Evolutionary conservation across 1,140 invertebrate species (phyloP).

Genomic region (Drosophila nasuta): DNA sequence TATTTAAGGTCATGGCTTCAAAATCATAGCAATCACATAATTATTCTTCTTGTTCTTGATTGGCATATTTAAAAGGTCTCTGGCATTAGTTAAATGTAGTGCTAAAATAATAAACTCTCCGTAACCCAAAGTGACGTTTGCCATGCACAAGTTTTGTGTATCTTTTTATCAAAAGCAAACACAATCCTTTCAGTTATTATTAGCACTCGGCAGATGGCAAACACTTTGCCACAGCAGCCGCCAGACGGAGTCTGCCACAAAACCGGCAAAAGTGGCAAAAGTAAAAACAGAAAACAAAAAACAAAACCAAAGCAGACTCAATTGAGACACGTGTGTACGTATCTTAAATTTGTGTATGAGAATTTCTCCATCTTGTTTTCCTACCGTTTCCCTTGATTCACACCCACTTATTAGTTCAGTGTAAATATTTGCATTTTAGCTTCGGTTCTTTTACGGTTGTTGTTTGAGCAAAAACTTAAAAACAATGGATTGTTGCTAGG

Average conservation of each 20-base stretch:
- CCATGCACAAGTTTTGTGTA: constrained; percentile 18
- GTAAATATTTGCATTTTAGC: constrained; percentile 68
- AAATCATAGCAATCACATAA: too few species aligned
- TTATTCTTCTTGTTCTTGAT: background rate
- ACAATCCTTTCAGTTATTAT: constrained; percentile 49
- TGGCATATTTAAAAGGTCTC: background rate
- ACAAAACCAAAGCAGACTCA: constrained; percentile 30
- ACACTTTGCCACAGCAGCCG: constrained; percentile 16
- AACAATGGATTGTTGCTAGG: constrained; percentile 19
- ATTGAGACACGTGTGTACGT: constrained; percentile 58
- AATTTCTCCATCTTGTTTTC: constrained; percentile 23
- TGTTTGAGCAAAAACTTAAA: constrained; percentile 1
- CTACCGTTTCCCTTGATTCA: constrained; percentile 17
- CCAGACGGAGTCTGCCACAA: constrained; percentile 16
- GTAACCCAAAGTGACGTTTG: background rate
- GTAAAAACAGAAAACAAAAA: background rate
- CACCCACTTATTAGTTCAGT: constrained; percentile 45
- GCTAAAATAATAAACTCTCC: constrained; percentile 7
- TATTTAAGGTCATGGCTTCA: too few species aligned
- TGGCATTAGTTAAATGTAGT: background rate
- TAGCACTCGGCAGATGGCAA: constrained; percentile 26
- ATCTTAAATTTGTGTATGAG: constrained; percentile 50
- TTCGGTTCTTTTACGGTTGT: constrained; percentile 15
- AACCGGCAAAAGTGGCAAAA: constrained; percentile 12
- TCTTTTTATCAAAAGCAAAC: constrained; percentile 46